Base-by-base conservation (phyloP, 2,888 invertebrate species). In the Anodontia alba region DNA sequence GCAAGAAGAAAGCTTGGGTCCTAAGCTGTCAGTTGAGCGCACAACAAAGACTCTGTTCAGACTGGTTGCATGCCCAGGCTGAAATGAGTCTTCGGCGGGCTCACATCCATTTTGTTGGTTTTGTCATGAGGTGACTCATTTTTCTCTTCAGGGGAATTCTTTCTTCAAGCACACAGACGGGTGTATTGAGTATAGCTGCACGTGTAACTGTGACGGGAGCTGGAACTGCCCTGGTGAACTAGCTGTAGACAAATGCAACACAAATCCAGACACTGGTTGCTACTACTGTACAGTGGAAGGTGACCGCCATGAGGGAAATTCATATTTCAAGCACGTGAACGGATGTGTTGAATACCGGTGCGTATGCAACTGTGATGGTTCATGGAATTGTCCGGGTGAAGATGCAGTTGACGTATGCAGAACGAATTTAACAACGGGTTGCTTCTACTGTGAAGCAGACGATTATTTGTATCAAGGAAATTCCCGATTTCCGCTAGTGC, bases 121-220 rank as follows among this genome's bases (percentile, higher is more conserved):
- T n/a, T n/a, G n/a, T n/a, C n/a, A n/a, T n/a, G n/a, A n/a, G n/a
- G n/a, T n/a, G n/a, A n/a, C n/a, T n/a, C n/a, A n/a, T n/a, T n/a
- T n/a, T n/a, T n/a, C n/a, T n/a, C n/a, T 29, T 8, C 62, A 86
- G 31, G 90, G 90, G 2, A 89, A 90, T 57, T 81, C 90, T 0
- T 74, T 75, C 8, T 92, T 92, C 81, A 83, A 83, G 49, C 81
- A 90, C 42, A 83, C 81, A 8, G 80, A 90, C 57, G 90, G 87
- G 0, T 92, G 92, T 75, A 86, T 87, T 33, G 80, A 88, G 57
- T 92, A 90, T 46, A 68, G 85, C 23, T 92, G 92, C 72, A 70
- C 71, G n/a, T 92, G 91, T 76, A 87, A 89, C 43, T 92, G 92
- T 82, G 89, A 91, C 62, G 92, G 92, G 12, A 82, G 88, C 33